These are phyloP conservation scores for Periparus ater DNA, from an alignment of 2,797 vertebrate species.

Conservation along the genomic window DNA sequence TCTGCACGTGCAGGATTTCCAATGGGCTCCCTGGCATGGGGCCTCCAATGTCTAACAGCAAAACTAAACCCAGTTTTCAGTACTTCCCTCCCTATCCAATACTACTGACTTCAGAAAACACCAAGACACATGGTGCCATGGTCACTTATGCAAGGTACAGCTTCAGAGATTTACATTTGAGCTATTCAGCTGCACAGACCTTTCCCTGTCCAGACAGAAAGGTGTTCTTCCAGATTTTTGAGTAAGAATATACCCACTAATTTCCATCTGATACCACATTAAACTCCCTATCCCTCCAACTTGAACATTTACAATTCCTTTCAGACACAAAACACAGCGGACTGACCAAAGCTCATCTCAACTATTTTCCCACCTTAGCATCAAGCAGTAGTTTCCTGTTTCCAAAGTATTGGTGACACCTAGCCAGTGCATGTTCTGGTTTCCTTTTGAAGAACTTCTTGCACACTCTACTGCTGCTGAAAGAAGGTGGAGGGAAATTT, in stretches of 20 bases:
- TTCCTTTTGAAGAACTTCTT: constrained; percentile 3
- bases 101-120: neutral
- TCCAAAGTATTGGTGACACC: constrained; percentile 28
- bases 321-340: neutral
- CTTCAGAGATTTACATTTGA: neutral
- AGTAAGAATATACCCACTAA: neutral
- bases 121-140: fast-evolving
- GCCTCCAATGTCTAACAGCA: neutral
- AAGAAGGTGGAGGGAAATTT: neutral
- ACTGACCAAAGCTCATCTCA: neutral
- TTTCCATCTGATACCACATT: neutral
- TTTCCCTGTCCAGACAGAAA: neutral
- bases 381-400: neutral
- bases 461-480: neutral
- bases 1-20: neutral
- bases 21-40: neutral
- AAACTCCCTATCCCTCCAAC: neutral
- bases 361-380: neutral
- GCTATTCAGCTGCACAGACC: neutral
- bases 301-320: neutral
- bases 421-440: neutral
- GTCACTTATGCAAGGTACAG: neutral
- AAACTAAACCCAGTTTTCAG: neutral
- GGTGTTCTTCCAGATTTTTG: neutral
- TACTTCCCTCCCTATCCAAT: neutral